Conservation (phyloP, 2,888 invertebrate genomes). For the Sussaba pulchella region DNA sequence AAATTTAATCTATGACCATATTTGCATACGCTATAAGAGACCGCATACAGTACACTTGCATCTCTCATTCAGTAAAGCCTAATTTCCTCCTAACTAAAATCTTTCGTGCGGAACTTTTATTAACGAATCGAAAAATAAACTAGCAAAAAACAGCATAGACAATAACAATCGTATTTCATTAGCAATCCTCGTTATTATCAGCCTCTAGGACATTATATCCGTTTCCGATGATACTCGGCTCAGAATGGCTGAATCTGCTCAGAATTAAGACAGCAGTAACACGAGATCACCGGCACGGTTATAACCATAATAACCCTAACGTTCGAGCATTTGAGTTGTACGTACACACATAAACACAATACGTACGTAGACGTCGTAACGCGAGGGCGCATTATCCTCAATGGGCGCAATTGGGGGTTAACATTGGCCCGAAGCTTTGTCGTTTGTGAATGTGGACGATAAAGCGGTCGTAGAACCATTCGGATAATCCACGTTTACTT, state of each 20-base stretch:
- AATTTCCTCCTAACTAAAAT: too few species aligned
- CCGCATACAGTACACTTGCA: too few species aligned
- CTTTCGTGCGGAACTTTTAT: too few species aligned
- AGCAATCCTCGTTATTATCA: too few species aligned
- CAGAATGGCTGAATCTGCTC: background rate
- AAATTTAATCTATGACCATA: too few species aligned
- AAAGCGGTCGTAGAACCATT: slow-evolving; percentile 43
- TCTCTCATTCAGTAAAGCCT: too few species aligned
- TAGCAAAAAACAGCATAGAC: too few species aligned
- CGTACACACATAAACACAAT: background rate
- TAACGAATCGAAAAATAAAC: too few species aligned
- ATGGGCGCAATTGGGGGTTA: slow-evolving; percentile 44
- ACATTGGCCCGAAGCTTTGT: slow-evolving; percentile 10
- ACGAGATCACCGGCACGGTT: slow-evolving; percentile 8
- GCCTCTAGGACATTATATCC: too few species aligned
- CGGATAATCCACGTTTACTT: slow-evolving; percentile 50
- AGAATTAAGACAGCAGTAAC: slow-evolving; percentile 27
- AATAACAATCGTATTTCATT: slow-evolving; percentile 7
- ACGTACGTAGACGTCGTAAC: background rate
- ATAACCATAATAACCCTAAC: background rate
- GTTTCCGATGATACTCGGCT: slow-evolving; percentile 21
- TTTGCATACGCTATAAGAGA: too few species aligned
- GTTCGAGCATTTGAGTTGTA: background rate
- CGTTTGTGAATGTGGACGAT: slow-evolving; percentile 42
- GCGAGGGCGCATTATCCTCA: slow-evolving; percentile 29